phyloP scores from a whole-genome alignment of 2,888 invertebrate species.

The Lapara coniferarum region DNA sequence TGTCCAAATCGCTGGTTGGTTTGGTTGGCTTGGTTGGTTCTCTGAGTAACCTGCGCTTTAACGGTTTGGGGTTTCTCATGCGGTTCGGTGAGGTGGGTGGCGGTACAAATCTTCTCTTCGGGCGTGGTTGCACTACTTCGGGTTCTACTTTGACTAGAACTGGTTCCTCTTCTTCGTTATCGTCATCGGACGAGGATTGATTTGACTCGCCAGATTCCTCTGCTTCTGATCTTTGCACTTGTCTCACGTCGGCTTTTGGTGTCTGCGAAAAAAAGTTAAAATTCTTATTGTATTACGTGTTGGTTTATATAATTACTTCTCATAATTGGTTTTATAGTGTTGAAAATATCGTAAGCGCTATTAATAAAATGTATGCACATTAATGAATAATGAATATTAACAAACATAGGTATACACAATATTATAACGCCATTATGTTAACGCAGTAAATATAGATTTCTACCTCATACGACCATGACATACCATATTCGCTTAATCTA shows the following conservation, averaged over 20 bases:
- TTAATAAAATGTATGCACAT: no score
- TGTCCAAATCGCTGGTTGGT: constrained; percentile 21
- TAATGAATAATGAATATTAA: no score
- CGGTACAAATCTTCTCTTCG: constrained; percentile 39
- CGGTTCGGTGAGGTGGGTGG: neutral
- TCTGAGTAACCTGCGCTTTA: neutral
- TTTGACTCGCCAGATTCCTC: constrained; percentile 32
- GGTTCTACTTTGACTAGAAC: constrained; percentile 59
- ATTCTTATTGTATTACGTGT: no score
- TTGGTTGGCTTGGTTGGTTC: constrained; percentile 3
- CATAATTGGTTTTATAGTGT: no score
- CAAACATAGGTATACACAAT: no score
- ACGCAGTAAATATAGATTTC: no score
- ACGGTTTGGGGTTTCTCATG: neutral
- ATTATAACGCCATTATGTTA: no score
- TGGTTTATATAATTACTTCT: no score
- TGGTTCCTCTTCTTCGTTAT: constrained; percentile 41
- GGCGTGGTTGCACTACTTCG: constrained; percentile 32
- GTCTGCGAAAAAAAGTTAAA: neutral
- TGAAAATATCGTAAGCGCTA: no score
- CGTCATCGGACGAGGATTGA: constrained; percentile 37
- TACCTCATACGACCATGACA: no score
- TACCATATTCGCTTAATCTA: no score
- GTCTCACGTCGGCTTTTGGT: constrained; percentile 27
- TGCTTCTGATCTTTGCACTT: constrained; percentile 25